These are phyloP conservation scores for Ptilorrhoa leucosticta DNA, from an alignment of 2,113 vertebrate genomes.

Conservation along the genomic window DNA sequence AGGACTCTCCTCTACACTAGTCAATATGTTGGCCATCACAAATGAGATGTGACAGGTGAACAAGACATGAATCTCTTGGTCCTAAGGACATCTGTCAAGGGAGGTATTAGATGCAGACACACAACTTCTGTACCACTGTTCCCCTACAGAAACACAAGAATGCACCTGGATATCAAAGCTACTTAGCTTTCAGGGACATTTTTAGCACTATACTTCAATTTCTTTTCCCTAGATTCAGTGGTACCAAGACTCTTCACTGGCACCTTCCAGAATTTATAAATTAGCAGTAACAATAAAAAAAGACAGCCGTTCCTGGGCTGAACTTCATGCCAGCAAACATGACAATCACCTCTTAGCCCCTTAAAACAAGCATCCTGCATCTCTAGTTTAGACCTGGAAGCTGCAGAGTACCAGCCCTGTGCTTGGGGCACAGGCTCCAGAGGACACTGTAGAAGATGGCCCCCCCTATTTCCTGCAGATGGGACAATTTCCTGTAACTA, in stretches of 20 bases:
- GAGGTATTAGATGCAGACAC: neutral
- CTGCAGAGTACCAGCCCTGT: neutral
- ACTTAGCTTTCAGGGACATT: neutral
- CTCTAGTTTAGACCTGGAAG: neutral
- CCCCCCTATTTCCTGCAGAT: neutral
- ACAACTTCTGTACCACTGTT: neutral
- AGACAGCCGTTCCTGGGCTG: neutral
- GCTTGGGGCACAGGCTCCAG: neutral
- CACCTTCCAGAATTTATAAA: neutral
- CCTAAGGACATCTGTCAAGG: neutral
- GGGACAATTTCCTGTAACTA: neutral
- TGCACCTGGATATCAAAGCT: neutral
- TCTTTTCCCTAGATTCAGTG: neutral
- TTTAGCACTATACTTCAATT: neutral
- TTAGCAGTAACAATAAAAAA: neutral
- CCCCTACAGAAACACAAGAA: neutral
- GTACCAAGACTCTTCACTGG: neutral
- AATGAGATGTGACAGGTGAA: neutral
- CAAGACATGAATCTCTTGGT: neutral
- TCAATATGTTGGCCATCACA: neutral
- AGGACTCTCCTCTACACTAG: neutral
- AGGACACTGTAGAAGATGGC: neutral
- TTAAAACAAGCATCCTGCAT: neutral
- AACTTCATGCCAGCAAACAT: neutral
- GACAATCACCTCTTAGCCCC: neutral